Percentiles rank a stretch among this genome's conserved stretches.
Conservation (phyloP, 2,888 invertebrate species). For the Ophonus ardosiacus region DNA sequence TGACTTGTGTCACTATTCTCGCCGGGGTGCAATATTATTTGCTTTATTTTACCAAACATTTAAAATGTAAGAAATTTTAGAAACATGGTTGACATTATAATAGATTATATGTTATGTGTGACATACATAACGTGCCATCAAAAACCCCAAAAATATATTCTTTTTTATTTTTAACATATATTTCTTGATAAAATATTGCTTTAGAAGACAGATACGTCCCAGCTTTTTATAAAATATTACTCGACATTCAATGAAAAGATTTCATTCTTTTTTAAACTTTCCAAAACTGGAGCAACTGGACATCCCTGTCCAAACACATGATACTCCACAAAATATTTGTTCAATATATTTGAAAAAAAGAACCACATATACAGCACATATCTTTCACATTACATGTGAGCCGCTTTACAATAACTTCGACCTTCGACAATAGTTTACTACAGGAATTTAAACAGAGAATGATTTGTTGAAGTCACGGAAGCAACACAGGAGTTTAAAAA, state of each 20-base stretch:
- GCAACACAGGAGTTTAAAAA: not conserved
- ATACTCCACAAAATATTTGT: slow-evolving; percentile 3
- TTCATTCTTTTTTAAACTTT: not conserved
- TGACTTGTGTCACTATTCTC: no score
- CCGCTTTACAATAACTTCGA: not conserved
- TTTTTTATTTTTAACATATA: not conserved
- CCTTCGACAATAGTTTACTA: slow-evolving; percentile 42
- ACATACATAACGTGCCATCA: not conserved
- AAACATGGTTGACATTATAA: not conserved
- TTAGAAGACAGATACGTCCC: not conserved
- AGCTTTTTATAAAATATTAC: not conserved
- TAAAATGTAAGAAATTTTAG: not conserved
- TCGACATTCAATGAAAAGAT: not conserved
- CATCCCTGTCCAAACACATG: slow-evolving; percentile 27
- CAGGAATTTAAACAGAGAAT: slow-evolving; percentile 25
- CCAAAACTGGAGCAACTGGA: not conserved
- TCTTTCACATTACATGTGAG: slow-evolving; percentile 18
- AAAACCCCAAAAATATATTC: not conserved
- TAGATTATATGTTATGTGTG: not conserved
- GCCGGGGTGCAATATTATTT: not conserved
- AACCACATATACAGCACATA: slow-evolving; percentile 32
- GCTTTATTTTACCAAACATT: not conserved
- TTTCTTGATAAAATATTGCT: not conserved
- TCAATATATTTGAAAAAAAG: slow-evolving; percentile 16
- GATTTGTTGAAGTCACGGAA: slow-evolving; percentile 11